Evolutionary conservation across 2,888 invertebrate species (phyloP).

Genomic region (Balanococcus diminutus): DNA sequence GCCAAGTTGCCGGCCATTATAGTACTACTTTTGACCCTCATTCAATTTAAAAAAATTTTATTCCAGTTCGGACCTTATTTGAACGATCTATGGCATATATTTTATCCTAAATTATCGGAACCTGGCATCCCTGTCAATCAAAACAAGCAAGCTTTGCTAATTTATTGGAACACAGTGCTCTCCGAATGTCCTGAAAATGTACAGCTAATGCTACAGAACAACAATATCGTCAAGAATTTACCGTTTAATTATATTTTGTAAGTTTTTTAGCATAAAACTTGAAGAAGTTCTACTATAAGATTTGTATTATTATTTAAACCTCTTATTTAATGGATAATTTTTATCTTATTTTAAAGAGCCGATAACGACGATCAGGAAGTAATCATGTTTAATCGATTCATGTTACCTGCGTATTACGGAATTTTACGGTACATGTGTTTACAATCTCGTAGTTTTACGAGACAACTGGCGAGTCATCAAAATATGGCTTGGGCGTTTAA

Average conservation of each 20-base stretch:
- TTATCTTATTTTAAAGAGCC: conserved; percentile 68
- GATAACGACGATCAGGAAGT: conserved; percentile 97
- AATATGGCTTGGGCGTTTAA: conserved; percentile 97
- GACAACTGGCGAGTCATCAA: conserved; percentile 87
- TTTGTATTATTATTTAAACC: background rate
- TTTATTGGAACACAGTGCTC: conserved; percentile 93
- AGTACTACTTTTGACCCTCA: too few relatives aligned
- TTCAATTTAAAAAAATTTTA: background rate
- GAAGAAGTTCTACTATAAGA: background rate
- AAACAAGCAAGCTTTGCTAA: conserved; percentile 89
- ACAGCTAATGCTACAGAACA: conserved; percentile 83
- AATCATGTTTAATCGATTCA: conserved; percentile 89
- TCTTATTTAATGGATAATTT: background rate
- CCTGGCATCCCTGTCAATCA: conserved; percentile 94
- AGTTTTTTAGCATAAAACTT: conserved; percentile 63
- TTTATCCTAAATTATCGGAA: conserved; percentile 92
- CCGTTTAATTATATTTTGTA: conserved; percentile 96
- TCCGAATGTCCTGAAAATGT: conserved; percentile 93
- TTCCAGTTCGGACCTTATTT: conserved; percentile 77
- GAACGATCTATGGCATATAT: conserved; percentile 86
- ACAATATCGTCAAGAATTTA: conserved; percentile 89
- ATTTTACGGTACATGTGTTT: conserved; percentile 88
- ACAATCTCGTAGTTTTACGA: conserved; percentile 82
- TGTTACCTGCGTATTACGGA: conserved; percentile 92
- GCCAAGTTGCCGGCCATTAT: too few relatives aligned